Conservation (phyloP, 2,888 invertebrate species). For the Netelia inedita region DNA sequence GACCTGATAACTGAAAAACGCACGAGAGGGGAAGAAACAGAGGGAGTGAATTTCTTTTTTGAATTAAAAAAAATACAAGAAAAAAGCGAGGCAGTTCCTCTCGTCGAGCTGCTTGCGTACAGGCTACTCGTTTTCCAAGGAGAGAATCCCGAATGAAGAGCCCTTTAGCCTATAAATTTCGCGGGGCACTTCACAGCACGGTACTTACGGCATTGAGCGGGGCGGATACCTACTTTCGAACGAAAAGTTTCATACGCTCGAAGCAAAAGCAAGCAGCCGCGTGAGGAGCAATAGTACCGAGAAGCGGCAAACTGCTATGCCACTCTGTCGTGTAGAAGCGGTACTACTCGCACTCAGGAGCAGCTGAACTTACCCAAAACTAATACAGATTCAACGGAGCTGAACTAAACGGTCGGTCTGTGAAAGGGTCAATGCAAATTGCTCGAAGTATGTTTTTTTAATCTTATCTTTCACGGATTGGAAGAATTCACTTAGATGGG, state of each 20-base stretch:
- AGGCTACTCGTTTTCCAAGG: background rate
- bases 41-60: no score
- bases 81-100: slow-evolving; percentile 44
- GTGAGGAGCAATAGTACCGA: background rate
- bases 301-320: background rate
- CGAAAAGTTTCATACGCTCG: slow-evolving; percentile 61
- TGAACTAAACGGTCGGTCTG: slow-evolving; percentile 43
- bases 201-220: slow-evolving; percentile 42
- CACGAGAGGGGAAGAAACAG: no score
- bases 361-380: slow-evolving; percentile 46
- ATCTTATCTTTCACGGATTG: slow-evolving; percentile 2
- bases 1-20: no score
- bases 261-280: slow-evolving; percentile 40
- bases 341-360: slow-evolving; percentile 24
- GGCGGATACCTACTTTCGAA: slow-evolving; percentile 19
- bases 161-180: slow-evolving; percentile 63
- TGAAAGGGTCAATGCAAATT: slow-evolving; percentile 33
- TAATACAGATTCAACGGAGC: slow-evolving; percentile 49
- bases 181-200: slow-evolving; percentile 50
- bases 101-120: slow-evolving; percentile 52
- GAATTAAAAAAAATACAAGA: background rate
- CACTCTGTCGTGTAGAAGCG: slow-evolving; percentile 35
- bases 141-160: slow-evolving; percentile 39
- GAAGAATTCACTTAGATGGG: no score
- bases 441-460: slow-evolving; percentile 6